These are phyloP conservation scores for Betta splendens DNA, from an alignment of 2,797 vertebrate species.

Conservation along the genomic window DNA sequence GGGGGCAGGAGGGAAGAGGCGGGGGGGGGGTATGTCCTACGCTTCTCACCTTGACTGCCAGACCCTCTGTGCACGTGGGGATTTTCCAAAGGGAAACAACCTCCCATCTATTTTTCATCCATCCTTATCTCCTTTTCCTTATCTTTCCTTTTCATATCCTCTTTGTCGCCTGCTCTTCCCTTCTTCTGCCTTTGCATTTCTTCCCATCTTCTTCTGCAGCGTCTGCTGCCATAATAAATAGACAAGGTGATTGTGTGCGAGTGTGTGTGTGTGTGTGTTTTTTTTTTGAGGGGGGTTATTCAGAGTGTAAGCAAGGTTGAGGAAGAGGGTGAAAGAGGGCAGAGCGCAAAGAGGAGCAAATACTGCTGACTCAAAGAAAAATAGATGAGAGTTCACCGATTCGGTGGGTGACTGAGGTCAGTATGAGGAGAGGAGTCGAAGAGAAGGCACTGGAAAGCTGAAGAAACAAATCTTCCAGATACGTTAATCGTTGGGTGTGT, in stretches of 20 bases:
- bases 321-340: constrained; percentile 9
- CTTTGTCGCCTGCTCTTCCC: neutral
- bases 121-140: too few species aligned
- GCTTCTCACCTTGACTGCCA: constrained; percentile 80
- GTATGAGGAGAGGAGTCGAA: constrained; percentile 54
- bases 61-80: constrained; percentile 74
- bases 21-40: constrained; percentile 72
- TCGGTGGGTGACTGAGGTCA: constrained; percentile 55
- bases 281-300: constrained; percentile 20
- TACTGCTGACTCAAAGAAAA: constrained; percentile 70
- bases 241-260: neutral
- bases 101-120: constrained; percentile 25
- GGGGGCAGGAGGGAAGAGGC: constrained; percentile 45
- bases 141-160: neutral
- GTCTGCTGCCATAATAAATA: constrained; percentile 15
- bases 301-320: constrained; percentile 16
- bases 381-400: constrained; percentile 59
- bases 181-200: constrained; percentile 1
- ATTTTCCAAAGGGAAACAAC: constrained; percentile 75
- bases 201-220: constrained; percentile 14
- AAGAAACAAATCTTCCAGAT: too few species aligned
- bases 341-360: constrained; percentile 33
- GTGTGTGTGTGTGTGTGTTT: neutral
- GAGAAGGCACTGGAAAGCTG: too few species aligned
- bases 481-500: too few species aligned